A percentile compares a stretch with the other conserved stretches of the same genome.
phyloP scores from a whole-genome alignment of 2,797 vertebrate species.

The Acropternis orthonyx region DNA sequence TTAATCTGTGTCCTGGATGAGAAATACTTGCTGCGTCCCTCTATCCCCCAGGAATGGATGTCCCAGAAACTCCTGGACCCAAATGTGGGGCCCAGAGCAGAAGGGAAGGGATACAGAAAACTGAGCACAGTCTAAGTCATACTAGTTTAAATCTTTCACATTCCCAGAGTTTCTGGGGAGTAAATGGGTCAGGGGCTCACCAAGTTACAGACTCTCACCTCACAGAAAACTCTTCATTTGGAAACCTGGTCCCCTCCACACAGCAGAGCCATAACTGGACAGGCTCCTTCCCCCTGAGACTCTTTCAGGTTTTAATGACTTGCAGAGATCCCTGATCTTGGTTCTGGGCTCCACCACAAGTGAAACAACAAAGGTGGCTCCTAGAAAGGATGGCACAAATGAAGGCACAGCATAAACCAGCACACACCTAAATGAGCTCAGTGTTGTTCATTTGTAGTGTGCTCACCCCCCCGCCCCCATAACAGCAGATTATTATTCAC shows the following conservation, averaged over 20 bases:
- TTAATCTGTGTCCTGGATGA: not conserved
- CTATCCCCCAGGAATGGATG: not conserved
- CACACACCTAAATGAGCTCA: not conserved
- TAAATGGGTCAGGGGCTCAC: not conserved
- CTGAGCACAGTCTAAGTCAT: not conserved
- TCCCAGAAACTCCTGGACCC: not conserved
- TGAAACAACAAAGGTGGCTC: not conserved
- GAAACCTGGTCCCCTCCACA: not conserved
- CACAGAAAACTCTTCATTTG: not conserved
- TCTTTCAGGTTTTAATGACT: not conserved
- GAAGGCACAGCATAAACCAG: not conserved
- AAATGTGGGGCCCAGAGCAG: not conserved
- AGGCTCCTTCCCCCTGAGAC: not conserved
- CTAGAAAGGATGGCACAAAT: not conserved
- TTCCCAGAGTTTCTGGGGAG: not conserved
- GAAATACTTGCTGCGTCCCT: not conserved
- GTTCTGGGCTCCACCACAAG: not conserved
- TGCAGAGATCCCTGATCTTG: not conserved
- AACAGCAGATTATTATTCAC: conserved; percentile 56
- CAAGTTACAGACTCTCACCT: not conserved
- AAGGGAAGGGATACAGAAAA: not conserved
- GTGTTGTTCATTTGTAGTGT: not conserved
- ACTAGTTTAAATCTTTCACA: not conserved
- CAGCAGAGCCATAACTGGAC: not conserved
- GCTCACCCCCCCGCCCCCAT: not conserved